Evolutionary conservation across 2,113 vertebrate genomes (phyloP), one percentile per base, ranked within the genome.

Genomic region (Amia ocellicauda): DNA sequence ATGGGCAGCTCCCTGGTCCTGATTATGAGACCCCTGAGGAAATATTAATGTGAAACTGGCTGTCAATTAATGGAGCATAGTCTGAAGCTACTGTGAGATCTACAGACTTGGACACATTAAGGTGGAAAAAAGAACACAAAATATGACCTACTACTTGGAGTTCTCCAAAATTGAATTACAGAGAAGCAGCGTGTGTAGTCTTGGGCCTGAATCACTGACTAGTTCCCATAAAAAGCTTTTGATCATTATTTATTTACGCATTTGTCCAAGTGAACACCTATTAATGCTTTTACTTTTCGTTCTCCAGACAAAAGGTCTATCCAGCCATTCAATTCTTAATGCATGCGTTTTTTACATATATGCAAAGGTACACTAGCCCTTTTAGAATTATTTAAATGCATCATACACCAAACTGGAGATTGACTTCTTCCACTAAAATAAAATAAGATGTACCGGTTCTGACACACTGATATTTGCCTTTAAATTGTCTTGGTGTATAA

Each of bases 1-100:
- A 61, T 40, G 59, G 58, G 43, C 66, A 64, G 62, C 73, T 69
- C 62, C 60, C 63, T 41, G 20, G 7, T 53, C 41, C 41, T 80
- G 58, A 76, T 78, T 78, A 74, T 52, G 4, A 17, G 63, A 43
- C 71, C 66, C 74, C 19, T 1, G 64, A 71, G 74, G 72, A 63
- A 55, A 70, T 61, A 75, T 82, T 77, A 83, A 71, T 49, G 64
- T 64, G 60, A 31, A 41, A 22, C 40, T 49, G 23, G n/a, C n/a
- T n/a, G n/a, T n/a, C n/a, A n/a, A n/a, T n/a, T n/a, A n/a, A n/a
- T n/a, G n/a, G n/a, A n/a, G n/a, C n/a, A n/a, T n/a, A n/a, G n/a
- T n/a, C n/a, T n/a, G 42, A 22, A 68, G 67, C 69, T 72, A 71
- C 31, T 20, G 68, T 31, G 43, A 55, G 29, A 56, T 54, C 60